A percentile compares a stretch with the other conserved stretches of the same genome.
phyloP scores from a whole-genome alignment of 2,113 vertebrate genomes.

The Orthonyx spaldingii region DNA sequence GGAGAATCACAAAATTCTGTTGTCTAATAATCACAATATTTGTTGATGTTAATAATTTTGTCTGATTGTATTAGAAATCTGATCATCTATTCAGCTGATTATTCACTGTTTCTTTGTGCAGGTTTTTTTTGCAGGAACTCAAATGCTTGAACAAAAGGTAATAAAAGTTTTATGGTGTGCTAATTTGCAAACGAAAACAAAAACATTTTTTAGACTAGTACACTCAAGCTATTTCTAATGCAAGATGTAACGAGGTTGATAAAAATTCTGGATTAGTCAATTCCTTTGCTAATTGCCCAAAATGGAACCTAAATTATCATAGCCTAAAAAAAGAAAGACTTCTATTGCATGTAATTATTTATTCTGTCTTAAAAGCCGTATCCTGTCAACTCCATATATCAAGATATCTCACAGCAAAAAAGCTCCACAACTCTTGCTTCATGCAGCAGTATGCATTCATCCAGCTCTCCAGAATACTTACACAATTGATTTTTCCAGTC shows the following conservation, averaged over 20 bases:
- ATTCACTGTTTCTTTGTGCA: background rate
- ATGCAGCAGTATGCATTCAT: background rate
- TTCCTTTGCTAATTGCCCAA: background rate
- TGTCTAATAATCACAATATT: background rate
- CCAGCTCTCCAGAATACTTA: constrained; percentile 72
- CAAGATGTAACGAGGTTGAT: background rate
- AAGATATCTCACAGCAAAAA: background rate
- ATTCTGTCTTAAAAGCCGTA: background rate
- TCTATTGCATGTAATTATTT: background rate
- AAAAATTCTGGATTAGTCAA: background rate
- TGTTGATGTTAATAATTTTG: background rate
- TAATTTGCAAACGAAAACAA: background rate
- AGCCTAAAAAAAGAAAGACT: background rate
- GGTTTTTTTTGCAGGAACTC: background rate
- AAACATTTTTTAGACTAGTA: background rate
- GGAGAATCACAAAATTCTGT: background rate
- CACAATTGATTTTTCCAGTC: constrained; percentile 88
- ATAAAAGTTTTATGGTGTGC: background rate
- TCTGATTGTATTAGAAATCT: background rate
- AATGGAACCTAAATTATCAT: background rate
- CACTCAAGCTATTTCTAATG: background rate
- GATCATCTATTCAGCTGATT: background rate
- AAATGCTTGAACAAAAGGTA: background rate
- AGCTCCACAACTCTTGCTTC: background rate
- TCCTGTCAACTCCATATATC: background rate